Evolutionary conservation across 2,888 invertebrate species (phyloP).

Genomic region (Mesochorus sp.): DNA sequence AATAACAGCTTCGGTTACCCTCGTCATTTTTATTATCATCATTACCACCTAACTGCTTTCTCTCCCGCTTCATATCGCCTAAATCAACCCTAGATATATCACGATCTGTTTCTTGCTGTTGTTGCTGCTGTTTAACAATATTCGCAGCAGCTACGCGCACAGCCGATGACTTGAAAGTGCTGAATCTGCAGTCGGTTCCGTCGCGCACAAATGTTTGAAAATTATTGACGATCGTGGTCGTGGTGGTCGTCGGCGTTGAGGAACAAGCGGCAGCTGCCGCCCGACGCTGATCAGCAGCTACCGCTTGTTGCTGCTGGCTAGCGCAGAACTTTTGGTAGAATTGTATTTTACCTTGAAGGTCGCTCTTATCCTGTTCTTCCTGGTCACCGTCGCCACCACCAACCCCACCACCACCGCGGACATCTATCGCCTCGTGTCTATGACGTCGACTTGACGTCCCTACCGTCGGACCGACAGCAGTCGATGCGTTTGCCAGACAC

Average conservation of each 20-base stretch:
- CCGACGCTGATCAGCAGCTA: conserved; percentile 83
- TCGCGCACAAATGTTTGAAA: conserved; percentile 56
- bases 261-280: conserved; percentile 74
- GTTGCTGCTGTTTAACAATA: too few species aligned
- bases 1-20: conserved; percentile 62
- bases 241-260: conserved; percentile 57
- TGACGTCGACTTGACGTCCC: conserved; percentile 73
- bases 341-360: conserved; percentile 80
- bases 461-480: conserved; percentile 73
- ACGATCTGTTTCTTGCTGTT: too few species aligned
- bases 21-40: too few species aligned
- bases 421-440: conserved; percentile 73
- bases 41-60: conserved; percentile 64
- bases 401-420: conserved; percentile 70
- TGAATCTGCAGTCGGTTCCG: conserved; percentile 68
- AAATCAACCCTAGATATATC: too few species aligned
- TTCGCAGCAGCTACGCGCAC: conserved; percentile 52
- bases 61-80: conserved; percentile 67
- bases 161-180: conserved; percentile 75
- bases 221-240: conserved; percentile 48
- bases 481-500: conserved; percentile 77
- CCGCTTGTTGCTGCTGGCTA: conserved; percentile 78
- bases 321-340: conserved; percentile 80
- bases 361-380: conserved; percentile 79
- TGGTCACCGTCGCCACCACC: conserved; percentile 75